phyloP scores from a whole-genome alignment of 2,113 vertebrate species.

The Edolisoma coerulescens region DNA sequence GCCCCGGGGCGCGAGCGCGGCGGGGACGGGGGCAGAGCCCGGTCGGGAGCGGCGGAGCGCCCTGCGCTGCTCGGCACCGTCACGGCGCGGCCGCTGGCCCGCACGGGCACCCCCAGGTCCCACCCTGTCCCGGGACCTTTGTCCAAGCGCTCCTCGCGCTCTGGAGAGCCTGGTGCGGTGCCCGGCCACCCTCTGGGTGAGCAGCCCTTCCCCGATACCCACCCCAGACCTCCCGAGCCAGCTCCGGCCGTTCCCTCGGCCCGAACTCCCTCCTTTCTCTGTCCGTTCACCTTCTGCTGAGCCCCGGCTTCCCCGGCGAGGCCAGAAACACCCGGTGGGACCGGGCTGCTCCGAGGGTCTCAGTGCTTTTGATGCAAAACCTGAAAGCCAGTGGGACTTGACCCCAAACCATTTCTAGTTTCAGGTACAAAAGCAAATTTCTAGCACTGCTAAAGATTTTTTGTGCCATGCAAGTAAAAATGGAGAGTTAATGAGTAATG shows the following conservation, averaged over 20 bases:
- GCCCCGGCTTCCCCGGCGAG: fast-evolving
- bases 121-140: fast-evolving
- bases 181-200: neutral
- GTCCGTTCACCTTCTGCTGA: fast-evolving
- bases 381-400: neutral
- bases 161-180: fast-evolving
- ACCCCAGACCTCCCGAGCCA: neutral
- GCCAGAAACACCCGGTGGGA: fast-evolving
- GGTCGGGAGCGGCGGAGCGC: fast-evolving
- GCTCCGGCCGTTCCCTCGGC: neutral
- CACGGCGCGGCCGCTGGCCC: neutral
- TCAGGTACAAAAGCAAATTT: neutral
- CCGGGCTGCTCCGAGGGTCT: fast-evolving
- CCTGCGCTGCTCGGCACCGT: fast-evolving
- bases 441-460: neutral
- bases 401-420: neutral
- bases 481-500: conserved; percentile 14
- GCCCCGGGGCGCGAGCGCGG: fast-evolving
- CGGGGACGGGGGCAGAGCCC: fast-evolving
- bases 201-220: fast-evolving
- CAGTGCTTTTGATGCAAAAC: neutral
- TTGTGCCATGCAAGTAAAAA: neutral
- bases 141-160: neutral
- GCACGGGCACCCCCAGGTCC: neutral
- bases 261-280: neutral